Conservation (phyloP, 1,140 invertebrate species). For the Macrotrachela quadricornifera region DNA sequence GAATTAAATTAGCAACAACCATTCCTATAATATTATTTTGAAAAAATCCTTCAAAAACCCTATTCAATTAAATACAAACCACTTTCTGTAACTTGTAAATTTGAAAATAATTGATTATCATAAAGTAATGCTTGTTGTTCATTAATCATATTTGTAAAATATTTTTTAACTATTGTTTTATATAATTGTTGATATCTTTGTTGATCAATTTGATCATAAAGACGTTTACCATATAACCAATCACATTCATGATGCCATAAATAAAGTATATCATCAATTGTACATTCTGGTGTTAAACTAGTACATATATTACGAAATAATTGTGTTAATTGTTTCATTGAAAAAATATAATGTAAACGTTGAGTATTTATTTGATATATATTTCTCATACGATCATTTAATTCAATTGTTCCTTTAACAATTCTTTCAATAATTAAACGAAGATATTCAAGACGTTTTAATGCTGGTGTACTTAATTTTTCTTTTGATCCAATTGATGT, state of each 20-base stretch:
- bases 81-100: constrained; percentile 26
- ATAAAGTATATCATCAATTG: constrained; percentile 19
- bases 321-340: constrained; percentile 18
- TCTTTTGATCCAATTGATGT: too few relatives aligned
- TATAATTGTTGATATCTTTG: constrained; percentile 22
- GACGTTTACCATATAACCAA: constrained; percentile 25
- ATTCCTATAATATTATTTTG: too few relatives aligned
- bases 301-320: constrained; percentile 28
- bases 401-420: constrained; percentile 5
- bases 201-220: constrained; percentile 25
- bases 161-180: constrained; percentile 22
- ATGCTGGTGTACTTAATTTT: neutral
- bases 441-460: neutral
- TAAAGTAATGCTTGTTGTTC: neutral
- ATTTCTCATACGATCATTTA: constrained; percentile 14
- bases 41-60: too few relatives aligned
- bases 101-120: constrained; percentile 20
- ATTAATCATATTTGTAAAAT: constrained; percentile 25
- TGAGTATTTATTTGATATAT: constrained; percentile 26
- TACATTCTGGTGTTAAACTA: constrained; percentile 19
- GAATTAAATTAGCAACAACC: too few relatives aligned
- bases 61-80: too few relatives aligned
- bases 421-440: neutral
- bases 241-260: constrained; percentile 30
- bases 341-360: constrained; percentile 28